These are phyloP conservation scores for Gastrophysa polygoni DNA, from an alignment of 2,888 invertebrate genomes.

Conservation along the genomic window DNA sequence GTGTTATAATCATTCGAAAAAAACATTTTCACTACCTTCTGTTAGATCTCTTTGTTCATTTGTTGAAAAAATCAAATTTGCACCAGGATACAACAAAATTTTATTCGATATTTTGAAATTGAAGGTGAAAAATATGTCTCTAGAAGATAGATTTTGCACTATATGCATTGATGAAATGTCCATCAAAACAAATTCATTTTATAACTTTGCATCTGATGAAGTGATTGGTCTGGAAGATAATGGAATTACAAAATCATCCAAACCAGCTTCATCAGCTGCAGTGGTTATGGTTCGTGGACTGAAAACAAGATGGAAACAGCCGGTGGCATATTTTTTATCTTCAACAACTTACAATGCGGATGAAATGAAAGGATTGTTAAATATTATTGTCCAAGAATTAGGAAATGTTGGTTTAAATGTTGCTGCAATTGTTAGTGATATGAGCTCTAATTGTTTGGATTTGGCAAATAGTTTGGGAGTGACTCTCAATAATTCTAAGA, in stretches of 20 bases:
- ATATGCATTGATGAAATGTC: conserved; percentile 2
- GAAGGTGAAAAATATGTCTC: background rate
- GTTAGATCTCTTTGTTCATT: background rate
- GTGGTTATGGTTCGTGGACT: conserved; percentile 16
- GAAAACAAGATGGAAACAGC: conserved; percentile 7
- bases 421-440: conserved; percentile 8
- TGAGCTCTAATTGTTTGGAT: conserved; percentile 15
- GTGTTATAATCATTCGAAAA: background rate
- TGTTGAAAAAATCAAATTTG: conserved; percentile 2
- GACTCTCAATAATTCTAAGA: conserved; percentile 5
- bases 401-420: conserved; percentile 3
- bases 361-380: conserved; percentile 3
- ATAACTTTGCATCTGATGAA: conserved; percentile 8
- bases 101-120: background rate
- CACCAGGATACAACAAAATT: conserved; percentile 4
- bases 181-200: conserved; percentile 7
- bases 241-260: background rate
- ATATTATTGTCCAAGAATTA: background rate
- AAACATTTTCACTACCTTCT: conserved; percentile 4
- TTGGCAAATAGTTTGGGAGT: conserved; percentile 5
- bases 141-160: conserved; percentile 2
- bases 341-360: conserved; percentile 2
- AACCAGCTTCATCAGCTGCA: background rate
- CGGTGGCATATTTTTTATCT: conserved; percentile 10
- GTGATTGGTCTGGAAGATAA: conserved; percentile 8